Evolutionary conservation across 2,888 invertebrate genomes (phyloP).

Genomic region (Tryphoninae sp.): DNA sequence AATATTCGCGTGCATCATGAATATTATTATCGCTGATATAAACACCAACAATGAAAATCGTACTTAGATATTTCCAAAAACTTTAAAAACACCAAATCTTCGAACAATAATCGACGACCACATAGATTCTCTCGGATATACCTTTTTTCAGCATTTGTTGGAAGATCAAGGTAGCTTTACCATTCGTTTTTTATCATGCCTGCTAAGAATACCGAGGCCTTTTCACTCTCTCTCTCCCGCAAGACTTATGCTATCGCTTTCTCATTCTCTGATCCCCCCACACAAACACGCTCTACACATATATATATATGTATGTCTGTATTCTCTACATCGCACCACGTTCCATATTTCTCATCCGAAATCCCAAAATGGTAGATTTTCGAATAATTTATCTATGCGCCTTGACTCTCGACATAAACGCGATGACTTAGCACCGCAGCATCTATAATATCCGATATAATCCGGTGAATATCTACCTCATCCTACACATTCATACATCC

Average conservation of each 20-base stretch:
- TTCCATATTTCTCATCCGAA: conserved; percentile 43
- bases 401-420: conserved; percentile 18
- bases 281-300: conserved; percentile 6
- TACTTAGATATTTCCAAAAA: no score
- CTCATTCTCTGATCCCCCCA: conserved; percentile 33
- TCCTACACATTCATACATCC: no score
- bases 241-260: conserved; percentile 47
- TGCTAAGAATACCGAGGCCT: conserved; percentile 1
- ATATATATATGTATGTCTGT: background rate
- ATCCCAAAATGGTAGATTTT: conserved; percentile 29
- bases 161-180: conserved; percentile 21
- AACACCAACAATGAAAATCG: no score
- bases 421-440: conserved; percentile 1
- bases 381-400: conserved; percentile 40
- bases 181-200: conserved; percentile 33
- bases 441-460: conserved; percentile 20
- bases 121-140: background rate
- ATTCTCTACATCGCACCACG: conserved; percentile 1
- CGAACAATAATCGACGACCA: background rate
- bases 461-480: background rate
- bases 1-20: no score
- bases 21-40: no score
- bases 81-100: background rate
- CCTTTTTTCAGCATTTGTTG: background rate
- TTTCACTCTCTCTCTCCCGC: background rate